phyloP scores from a whole-genome alignment of 2,888 invertebrate species.

The Eupithecia subumbrata region DNA sequence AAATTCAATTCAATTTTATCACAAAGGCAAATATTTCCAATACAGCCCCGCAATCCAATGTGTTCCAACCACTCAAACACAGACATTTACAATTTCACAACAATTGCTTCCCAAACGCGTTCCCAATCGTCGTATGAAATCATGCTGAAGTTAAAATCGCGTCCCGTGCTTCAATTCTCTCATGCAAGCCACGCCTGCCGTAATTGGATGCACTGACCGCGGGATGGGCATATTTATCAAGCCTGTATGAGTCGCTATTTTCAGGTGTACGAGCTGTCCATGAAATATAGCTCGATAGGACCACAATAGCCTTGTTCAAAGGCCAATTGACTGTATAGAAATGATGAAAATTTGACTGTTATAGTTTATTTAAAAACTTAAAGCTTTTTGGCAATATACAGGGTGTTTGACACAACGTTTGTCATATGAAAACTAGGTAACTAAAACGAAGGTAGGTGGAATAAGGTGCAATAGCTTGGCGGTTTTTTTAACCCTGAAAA shows the following conservation, averaged over 20 bases:
- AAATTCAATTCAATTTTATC: background rate
- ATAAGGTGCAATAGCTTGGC: too few species aligned
- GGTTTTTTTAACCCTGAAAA: too few species aligned
- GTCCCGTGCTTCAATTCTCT: constrained; percentile 31
- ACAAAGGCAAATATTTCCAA: constrained; percentile 1
- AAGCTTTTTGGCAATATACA: background rate
- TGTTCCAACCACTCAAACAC: constrained; percentile 5
- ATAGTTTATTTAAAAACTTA: background rate
- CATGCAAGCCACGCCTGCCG: constrained; percentile 55
- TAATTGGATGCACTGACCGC: constrained; percentile 78
- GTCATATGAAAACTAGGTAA: too few species aligned
- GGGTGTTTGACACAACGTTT: too few species aligned
- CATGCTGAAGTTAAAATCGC: constrained; percentile 28
- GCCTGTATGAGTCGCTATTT: constrained; percentile 63
- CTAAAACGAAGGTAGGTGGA: too few species aligned
- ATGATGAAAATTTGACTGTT: background rate
- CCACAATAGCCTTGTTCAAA: constrained; percentile 26
- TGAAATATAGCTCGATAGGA: constrained; percentile 20
- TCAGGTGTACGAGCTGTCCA: constrained; percentile 49
- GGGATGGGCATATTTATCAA: constrained; percentile 71
- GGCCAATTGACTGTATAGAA: constrained; percentile 17
- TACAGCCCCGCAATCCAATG: background rate
- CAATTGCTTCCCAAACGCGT: constrained; percentile 11
- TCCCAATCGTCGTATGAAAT: constrained; percentile 18
- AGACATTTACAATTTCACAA: constrained; percentile 12